Conservation (phyloP, 2,888 invertebrate genomes). For the Creontiades dilutus region DNA sequence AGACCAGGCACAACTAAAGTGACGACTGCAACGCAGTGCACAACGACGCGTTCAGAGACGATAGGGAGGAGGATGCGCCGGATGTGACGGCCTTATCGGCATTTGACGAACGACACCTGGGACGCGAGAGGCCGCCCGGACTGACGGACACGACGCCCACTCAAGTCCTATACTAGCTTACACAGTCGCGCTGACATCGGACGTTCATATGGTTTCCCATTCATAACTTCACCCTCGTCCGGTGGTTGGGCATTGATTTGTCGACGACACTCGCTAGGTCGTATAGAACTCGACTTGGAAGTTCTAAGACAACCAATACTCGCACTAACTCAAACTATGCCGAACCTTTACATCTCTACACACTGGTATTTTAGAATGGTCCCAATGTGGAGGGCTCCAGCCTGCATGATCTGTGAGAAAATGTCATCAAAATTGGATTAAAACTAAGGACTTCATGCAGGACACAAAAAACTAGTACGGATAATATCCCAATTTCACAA, state of each 20-base stretch:
- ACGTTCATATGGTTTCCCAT: slow-evolving; percentile 13
- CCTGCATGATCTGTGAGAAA: no score
- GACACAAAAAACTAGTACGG: no score
- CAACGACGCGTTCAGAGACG: not conserved
- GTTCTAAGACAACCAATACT: no score
- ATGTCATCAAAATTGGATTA: no score
- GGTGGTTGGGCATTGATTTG: not conserved
- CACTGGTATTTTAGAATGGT: not conserved
- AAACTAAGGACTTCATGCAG: no score
- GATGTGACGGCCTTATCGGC: not conserved
- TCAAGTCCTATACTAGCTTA: not conserved
- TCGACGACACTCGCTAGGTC: not conserved
- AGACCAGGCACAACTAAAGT: not conserved
- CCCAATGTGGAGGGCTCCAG: no score
- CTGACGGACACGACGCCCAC: slow-evolving; percentile 11
- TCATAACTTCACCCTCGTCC: slow-evolving; percentile 21
- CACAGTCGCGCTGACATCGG: not conserved
- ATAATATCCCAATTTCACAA: no score
- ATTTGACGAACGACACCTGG: not conserved
- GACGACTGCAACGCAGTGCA: not conserved
- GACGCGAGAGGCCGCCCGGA: not conserved
- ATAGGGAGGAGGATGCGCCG: not conserved
- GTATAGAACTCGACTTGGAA: no score
- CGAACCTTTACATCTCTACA: not conserved
- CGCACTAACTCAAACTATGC: not conserved